Conservation (phyloP, 2,113 vertebrate genomes). For the Plecotus auritus region DNA sequence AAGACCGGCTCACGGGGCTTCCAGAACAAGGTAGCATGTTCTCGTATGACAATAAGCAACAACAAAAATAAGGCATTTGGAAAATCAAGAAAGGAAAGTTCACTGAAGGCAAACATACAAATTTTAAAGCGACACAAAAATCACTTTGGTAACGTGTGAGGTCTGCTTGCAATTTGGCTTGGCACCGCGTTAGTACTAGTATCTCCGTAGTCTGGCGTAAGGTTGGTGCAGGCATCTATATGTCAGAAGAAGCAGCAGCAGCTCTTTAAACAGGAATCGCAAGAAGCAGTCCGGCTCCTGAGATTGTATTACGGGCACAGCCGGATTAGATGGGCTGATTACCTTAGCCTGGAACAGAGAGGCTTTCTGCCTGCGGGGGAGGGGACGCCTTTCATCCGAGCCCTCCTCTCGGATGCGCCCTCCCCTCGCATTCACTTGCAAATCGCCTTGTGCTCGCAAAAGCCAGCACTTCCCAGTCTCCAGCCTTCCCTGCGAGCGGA, state of each 20-base stretch:
- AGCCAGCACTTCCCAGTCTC: slow-evolving; percentile 72
- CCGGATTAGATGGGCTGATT: slow-evolving; percentile 72
- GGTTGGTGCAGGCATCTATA: not conserved
- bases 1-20: not conserved
- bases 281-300: not conserved
- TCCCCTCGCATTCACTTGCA: slow-evolving; percentile 86
- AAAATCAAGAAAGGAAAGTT: slow-evolving; percentile 41
- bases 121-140: not conserved
- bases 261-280: slow-evolving; percentile 16
- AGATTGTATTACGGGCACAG: not conserved
- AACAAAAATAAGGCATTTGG: not conserved
- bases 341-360: slow-evolving; percentile 77
- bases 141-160: slow-evolving; percentile 6
- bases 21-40: not conserved
- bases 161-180: slow-evolving; percentile 46
- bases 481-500: slow-evolving; percentile 79
- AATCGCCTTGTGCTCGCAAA: slow-evolving; percentile 77
- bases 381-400: slow-evolving; percentile 72
- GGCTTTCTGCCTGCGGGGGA: slow-evolving; percentile 76
- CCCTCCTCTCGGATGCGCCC: slow-evolving; percentile 70
- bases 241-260: not conserved
- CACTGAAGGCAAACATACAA: not conserved
- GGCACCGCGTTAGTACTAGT: not conserved
- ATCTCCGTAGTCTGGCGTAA: not conserved
- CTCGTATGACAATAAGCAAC: not conserved